These are phyloP conservation scores for Paradoxurus hermaphroditus DNA, from an alignment of 2,113 vertebrate species.

Conservation along the genomic window DNA sequence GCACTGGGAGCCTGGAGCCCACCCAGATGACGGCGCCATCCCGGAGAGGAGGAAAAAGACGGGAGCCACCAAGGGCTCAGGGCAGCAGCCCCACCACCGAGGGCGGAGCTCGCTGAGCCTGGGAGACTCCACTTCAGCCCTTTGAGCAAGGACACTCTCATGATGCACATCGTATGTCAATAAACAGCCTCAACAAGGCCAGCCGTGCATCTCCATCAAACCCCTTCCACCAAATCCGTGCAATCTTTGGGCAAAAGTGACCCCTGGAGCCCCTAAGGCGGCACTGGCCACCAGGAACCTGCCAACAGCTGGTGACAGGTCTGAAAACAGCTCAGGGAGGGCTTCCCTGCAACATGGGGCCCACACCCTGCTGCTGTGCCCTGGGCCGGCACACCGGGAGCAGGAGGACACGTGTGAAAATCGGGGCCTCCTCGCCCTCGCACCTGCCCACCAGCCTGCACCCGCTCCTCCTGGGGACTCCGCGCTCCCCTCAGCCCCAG, in stretches of 20 bases:
- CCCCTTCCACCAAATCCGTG: neutral
- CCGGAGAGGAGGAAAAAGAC: neutral
- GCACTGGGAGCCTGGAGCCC: neutral
- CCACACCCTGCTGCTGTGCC: neutral
- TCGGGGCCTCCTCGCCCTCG: too few species aligned
- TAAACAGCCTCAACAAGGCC: neutral
- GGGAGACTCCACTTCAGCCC: neutral
- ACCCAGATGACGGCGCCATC: accelerated
- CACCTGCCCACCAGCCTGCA: neutral
- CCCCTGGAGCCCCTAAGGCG: neutral
- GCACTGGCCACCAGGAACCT: neutral
- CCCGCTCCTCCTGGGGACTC: neutral
- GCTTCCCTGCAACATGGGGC: neutral
- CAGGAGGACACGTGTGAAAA: accelerated
- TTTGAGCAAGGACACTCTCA: neutral
- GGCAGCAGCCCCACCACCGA: too few species aligned
- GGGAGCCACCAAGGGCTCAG: neutral
- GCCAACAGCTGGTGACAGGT: neutral
- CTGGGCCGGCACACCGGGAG: neutral
- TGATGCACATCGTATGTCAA: neutral
- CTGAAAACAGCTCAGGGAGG: neutral
- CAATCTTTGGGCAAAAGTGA: neutral
- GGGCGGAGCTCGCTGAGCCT: neutral
- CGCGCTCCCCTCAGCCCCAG: neutral
- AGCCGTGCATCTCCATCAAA: neutral